Evolutionary conservation across 1,140 invertebrate genomes (phyloP), one percentile per base, ranked within the genome.

Genomic region (Aplysia californica): DNA sequence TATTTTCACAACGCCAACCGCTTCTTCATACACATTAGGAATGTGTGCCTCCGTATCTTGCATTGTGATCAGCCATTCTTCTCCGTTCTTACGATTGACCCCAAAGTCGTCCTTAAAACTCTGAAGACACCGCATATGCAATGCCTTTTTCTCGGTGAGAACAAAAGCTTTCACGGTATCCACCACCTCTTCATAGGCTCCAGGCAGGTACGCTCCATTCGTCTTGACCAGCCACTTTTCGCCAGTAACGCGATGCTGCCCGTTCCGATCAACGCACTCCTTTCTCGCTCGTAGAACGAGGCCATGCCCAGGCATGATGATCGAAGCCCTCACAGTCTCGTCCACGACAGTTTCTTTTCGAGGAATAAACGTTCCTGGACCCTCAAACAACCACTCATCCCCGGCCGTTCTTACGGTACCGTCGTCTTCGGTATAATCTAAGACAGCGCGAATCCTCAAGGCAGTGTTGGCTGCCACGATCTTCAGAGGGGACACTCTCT

Each of bases 221-320:
- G 86, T 82, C 74, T 87, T 87, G 0, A 91, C 87, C n/a, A 91
- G 77, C 90, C 90, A 91, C 79, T 91, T 88, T 79, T 91, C 90
- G 21, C 80, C 90, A 33, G 88, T 87, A 2, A 91, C 89, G 33
- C 90, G 66, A 15, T 64, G 21, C 4, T 80, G 80, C 2, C 89
- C 88, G 58, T 88, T 79, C 31, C 88, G 67, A 78, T 91, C 90
- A 21, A 77, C 78, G 29, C 86, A 90, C 58, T 91, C 88, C 65
- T 87, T 84, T 26, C 77, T 76, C 1, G 90, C 90, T 56, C 85
- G 67, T 5, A 91, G 75, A 65, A 80, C 84, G 18, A 91, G 78
- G 3, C 90, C 90, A 77, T 90, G 87, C 78, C 91, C 91, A 5
- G 85, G 82, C 44, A 79, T 82, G 65, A 91, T 87, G 20, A 90